These are phyloP conservation scores for Ariopsis seemanni DNA, from an alignment of 2,113 vertebrate genomes.

Conservation along the genomic window DNA sequence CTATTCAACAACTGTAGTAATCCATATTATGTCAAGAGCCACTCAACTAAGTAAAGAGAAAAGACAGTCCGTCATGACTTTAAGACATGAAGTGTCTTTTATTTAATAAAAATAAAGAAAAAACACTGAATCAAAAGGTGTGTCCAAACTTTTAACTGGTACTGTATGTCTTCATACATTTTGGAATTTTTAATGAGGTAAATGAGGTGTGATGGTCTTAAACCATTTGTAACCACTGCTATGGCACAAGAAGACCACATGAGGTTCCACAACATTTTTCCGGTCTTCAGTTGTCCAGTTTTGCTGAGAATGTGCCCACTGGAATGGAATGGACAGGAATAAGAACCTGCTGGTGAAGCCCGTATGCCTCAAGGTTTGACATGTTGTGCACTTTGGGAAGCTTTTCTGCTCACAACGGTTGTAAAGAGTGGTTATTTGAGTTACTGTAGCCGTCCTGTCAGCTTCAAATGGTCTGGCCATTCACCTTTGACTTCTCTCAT, in stretches of 20 bases:
- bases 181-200: neutral
- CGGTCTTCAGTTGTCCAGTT: neutral
- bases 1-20: no score
- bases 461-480: neutral
- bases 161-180: neutral
- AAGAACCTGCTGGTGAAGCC: no score
- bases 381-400: no score
- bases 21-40: no score
- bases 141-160: no score
- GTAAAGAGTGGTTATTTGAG: neutral
- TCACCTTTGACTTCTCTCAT: neutral
- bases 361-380: no score
- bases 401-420: neutral
- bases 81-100: no score
- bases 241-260: neutral
- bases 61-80: no score
- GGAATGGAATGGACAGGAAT: no score
- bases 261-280: neutral
- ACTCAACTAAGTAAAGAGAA: no score
- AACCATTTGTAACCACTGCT: neutral
- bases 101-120: no score
- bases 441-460: neutral
- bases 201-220: neutral
- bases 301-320: neutral
- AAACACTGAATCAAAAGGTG: no score